Base-by-base conservation (phyloP, 30 jellyfish, hydroid and myxozoan genomes). In the Hydra vulgaris region DNA sequence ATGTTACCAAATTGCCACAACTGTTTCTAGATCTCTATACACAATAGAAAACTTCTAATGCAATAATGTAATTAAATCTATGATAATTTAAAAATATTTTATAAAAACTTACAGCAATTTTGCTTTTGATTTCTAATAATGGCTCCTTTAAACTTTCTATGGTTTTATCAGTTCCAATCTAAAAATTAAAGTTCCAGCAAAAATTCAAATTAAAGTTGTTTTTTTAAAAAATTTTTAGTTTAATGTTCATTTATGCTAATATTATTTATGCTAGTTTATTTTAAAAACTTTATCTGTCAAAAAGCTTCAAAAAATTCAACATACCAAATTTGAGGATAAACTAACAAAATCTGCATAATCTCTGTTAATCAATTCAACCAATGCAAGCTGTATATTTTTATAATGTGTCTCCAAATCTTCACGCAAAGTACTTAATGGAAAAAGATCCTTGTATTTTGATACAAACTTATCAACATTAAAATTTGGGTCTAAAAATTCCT, bases 281-380 rank as follows among this genome's bases (percentile, higher is more conserved):
- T 12, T 40, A 40, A 40, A 40, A 40, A 40, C 61, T 40, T 3
- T 40, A 3, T 40, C 5, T 40, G 61, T n/a, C n/a, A n/a, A n/a
- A n/a, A n/a, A n/a, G n/a, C n/a, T n/a, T n/a, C n/a, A n/a, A n/a
- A n/a, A n/a, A 68, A 68, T n/a, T 68, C 27, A 26, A 70, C 96
- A 72, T 86, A 86, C 97, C 81, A 90, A 68, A 79, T 86, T 90
- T 21, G 97, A 90, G 0, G 97, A 90, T 68, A 90, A 81, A 66
- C 90, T 90, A 54, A 90, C 97, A 80, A 90, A 90, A 80, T 90
- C 97, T 5, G 96, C 96, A 86, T 90, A 90, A 83, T 90, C 97
- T 22, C 81, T 84, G 76, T 90, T 90, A 23, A 90, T 90, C 27
- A 90, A 87, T 27, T 90, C 97, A 52, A 90, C 83, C 66, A 90